Evolutionary conservation across 2,113 vertebrate species (phyloP).

Genomic region (Nycticryphes semicollaris): DNA sequence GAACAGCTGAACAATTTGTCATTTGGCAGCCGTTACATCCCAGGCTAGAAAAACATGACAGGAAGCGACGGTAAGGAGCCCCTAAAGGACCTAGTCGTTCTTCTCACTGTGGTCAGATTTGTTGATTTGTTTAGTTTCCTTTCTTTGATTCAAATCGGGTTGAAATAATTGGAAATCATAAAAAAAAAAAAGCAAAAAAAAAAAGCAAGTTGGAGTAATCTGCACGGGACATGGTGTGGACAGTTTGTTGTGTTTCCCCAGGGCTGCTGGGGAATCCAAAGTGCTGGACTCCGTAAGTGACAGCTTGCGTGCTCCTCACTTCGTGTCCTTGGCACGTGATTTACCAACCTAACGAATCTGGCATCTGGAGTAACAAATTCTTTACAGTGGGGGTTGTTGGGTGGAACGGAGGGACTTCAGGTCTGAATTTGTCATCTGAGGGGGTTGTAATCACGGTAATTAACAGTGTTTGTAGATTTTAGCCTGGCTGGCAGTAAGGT

Average conservation of each 20-base stretch:
- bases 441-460: neutral
- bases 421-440: neutral
- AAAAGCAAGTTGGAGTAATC: neutral
- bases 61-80: neutral
- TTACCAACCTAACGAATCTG: neutral
- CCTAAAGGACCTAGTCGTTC: neutral
- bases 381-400: neutral
- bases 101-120: neutral
- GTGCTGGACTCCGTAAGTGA: neutral
- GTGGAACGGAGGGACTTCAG: neutral
- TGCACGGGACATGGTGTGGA: neutral
- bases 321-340: rapidly evolving
- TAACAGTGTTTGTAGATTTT: neutral
- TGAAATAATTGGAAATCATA: neutral
- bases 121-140: neutral
- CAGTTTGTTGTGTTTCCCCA: neutral
- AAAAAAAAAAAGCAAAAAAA: neutral
- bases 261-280: neutral
- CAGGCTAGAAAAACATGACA: neutral
- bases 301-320: neutral
- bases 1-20: neutral
- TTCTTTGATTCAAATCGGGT: rapidly evolving
- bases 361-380: neutral
- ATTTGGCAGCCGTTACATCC: neutral
- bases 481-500: neutral